Evolutionary conservation across 2,888 invertebrate genomes (phyloP), one percentile per base, ranked within the genome.

Genomic region (Conus canariensis): DNA sequence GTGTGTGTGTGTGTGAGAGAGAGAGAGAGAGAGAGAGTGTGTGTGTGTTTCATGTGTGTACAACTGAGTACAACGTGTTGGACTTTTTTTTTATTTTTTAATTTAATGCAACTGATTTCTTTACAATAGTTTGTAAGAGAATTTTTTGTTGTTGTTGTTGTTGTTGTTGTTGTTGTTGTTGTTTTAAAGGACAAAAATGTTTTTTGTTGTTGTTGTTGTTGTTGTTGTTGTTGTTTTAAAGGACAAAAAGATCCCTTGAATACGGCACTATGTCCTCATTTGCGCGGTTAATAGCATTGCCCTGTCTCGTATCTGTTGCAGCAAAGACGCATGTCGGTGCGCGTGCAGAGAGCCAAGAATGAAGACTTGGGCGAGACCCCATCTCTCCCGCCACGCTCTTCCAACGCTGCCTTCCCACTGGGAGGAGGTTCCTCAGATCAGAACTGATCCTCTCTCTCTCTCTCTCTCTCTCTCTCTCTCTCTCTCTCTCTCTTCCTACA

Each of bases 261-360:
- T 3, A 45, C 45, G 45, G 45, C 4, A 45, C 45, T 45, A 45
- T 45, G 45, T 45, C 4, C 4, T 45, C 45, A 45, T 45, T 45
- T 45, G 45, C 45, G 45, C 4, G 45, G 45, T 45, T 45, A 4
- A 45, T 45, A 45, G 3, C 45, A 45, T 45, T 30, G 45, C 45
- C 45, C 45, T 4, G 45, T 45, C 8, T 56, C 19, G 22, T 45
- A 14, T 77, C 1, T 85, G 19, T 90, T 90, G 12, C 90, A 91
- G 91, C 64, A 77, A 1, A 88, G 90, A 7, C 88, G 90, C 0
- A 67, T 90, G 85, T 91, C 91, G 7, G 82, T 88, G 19, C 86
- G 91, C 19, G 90, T 88, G 5, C 90, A 91, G n/a, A 74, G 85
- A n/a, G 91, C 91, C 1, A 88, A 82, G 30, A 87, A 90, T 58